Conservation (phyloP, 2,113 vertebrate species). For the Archilochus colubris region DNA sequence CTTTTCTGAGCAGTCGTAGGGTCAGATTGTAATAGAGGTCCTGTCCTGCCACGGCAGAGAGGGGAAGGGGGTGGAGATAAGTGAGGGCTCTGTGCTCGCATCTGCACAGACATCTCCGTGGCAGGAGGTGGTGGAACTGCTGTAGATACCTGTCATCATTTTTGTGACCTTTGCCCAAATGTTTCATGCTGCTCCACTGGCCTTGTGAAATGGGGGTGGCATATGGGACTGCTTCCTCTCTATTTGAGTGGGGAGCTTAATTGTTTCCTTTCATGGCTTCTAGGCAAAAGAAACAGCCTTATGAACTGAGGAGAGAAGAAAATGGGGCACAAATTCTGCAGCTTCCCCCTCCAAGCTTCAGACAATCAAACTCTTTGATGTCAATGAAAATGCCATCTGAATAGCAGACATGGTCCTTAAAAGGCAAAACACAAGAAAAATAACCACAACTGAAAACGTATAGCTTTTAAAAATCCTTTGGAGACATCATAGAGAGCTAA, state of each 20-base stretch:
- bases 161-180: not conserved
- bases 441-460: not conserved
- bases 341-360: not conserved
- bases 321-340: not conserved
- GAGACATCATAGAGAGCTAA: not conserved
- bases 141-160: not conserved
- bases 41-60: not conserved
- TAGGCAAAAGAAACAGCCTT: not conserved
- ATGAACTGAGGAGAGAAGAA: not conserved
- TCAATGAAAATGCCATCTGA: not conserved
- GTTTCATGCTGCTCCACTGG: not conserved
- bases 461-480: not conserved
- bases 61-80: not conserved
- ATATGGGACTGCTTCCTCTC: not conserved
- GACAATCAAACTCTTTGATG: not conserved
- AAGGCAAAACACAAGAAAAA: constrained; percentile 54
- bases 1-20: not conserved
- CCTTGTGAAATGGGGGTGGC: not conserved
- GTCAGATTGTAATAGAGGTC: not conserved
- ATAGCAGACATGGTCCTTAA: constrained; percentile 36
- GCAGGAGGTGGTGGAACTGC: not conserved
- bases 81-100: not conserved
- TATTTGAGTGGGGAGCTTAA: not conserved
- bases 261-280: not conserved
- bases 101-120: not conserved